phyloP scores from a whole-genome alignment of 1,140 invertebrate genomes.

The Rhysida immarginata region DNA sequence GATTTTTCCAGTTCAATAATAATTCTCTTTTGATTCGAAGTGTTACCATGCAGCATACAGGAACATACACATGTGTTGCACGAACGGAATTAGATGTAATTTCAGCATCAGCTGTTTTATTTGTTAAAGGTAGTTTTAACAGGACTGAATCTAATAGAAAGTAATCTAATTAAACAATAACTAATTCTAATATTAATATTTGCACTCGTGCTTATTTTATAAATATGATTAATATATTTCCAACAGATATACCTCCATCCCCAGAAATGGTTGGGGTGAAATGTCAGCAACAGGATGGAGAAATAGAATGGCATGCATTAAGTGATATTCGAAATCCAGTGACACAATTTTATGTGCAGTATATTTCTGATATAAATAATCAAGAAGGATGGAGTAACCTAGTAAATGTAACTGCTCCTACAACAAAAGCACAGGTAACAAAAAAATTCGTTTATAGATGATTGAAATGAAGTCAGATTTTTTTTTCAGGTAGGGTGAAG shows the following conservation, averaged over 20 bases:
- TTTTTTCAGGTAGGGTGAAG: too few species aligned
- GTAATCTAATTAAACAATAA: too few species aligned
- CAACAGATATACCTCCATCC: neutral
- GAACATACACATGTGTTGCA: neutral
- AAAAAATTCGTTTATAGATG: too few species aligned
- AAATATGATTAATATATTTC: neutral
- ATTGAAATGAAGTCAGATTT: too few species aligned
- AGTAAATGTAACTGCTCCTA: neutral
- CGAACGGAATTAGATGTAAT: neutral
- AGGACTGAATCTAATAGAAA: too few species aligned
- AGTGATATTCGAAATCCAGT: neutral
- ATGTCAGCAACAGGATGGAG: neutral
- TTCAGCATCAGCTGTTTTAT: neutral
- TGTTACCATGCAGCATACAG: neutral
- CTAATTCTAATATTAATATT: too few species aligned
- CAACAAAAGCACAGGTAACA: too few species aligned
- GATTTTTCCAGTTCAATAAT: neutral
- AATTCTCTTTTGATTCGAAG: neutral
- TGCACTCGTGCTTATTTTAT: too few species aligned
- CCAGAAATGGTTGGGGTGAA: neutral
- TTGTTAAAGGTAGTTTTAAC: constrained; percentile 3
- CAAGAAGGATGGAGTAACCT: neutral
- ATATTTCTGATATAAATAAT: neutral
- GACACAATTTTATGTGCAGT: neutral
- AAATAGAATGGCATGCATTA: neutral